Conservation (phyloP, 2,888 invertebrate species). For the Nephrocerus scutellatus region DNA sequence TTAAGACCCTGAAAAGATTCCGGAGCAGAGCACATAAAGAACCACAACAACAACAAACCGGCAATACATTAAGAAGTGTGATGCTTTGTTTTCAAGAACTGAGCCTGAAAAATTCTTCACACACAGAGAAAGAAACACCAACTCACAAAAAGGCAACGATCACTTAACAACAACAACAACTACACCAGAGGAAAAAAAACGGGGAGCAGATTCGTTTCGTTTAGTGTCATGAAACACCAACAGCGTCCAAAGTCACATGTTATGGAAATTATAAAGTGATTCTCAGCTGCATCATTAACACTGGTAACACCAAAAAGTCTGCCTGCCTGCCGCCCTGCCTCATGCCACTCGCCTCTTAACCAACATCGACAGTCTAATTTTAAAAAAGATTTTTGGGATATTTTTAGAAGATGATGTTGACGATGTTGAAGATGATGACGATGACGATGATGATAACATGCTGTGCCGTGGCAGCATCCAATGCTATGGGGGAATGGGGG, state of each 20-base stretch:
- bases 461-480: too few species aligned
- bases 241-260: conserved; percentile 33
- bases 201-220: too few species aligned
- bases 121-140: conserved; percentile 18
- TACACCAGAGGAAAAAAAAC: conserved; percentile 8
- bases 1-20: conserved; percentile 31
- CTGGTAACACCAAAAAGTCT: conserved; percentile 44
- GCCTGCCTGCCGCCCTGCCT: conserved; percentile 18
- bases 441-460: too few species aligned
- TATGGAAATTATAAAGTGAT: conserved; percentile 45
- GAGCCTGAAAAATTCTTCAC: conserved; percentile 29
- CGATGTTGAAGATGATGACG: too few species aligned
- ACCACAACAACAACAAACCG: background rate
- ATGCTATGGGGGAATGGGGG: too few species aligned
- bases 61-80: conserved; percentile 4
- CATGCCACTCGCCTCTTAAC: too few species aligned
- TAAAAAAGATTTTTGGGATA: too few species aligned
- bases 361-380: too few species aligned
- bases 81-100: conserved; percentile 10
- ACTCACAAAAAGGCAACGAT: conserved; percentile 21
- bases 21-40: too few species aligned
- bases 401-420: too few species aligned
- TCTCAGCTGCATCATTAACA: conserved; percentile 45
- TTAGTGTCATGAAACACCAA: too few species aligned
- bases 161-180: conserved; percentile 18